Evolutionary conservation across 2,888 invertebrate species (phyloP).

Genomic region (Clusia tigrina): DNA sequence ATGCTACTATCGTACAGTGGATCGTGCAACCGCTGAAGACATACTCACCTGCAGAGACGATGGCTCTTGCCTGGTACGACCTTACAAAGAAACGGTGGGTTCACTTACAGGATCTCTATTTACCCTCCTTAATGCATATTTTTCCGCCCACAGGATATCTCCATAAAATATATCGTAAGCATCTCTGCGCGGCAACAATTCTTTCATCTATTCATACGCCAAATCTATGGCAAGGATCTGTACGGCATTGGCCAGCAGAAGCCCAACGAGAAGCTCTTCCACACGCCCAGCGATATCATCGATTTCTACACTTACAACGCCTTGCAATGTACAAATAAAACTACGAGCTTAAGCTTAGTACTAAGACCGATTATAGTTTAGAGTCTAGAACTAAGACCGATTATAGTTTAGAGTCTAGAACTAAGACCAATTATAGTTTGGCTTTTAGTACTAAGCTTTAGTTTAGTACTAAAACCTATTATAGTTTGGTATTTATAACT

Average conservation of each 20-base stretch:
- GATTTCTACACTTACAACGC: slow-evolving; percentile 58
- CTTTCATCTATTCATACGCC: slow-evolving; percentile 60
- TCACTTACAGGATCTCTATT: too few relatives aligned
- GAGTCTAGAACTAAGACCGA: too few relatives aligned
- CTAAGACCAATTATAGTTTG: slow-evolving; percentile 13
- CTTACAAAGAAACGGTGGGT: slow-evolving; percentile 56
- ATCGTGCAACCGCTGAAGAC: slow-evolving; percentile 56
- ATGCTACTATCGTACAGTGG: slow-evolving; percentile 58
- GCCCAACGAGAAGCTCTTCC: slow-evolving; percentile 55
- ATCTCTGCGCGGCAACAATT: slow-evolving; percentile 57
- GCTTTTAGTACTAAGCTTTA: slow-evolving; percentile 36
- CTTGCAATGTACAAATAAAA: slow-evolving; percentile 61
- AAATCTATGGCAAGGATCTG: slow-evolving; percentile 50
- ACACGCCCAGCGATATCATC: slow-evolving; percentile 59
- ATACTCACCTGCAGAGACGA: slow-evolving; percentile 55
- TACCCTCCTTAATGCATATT: not conserved
- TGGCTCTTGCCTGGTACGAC: slow-evolving; percentile 61
- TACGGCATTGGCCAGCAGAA: slow-evolving; percentile 60
- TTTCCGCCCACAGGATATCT: slow-evolving; percentile 44
- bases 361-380: slow-evolving; percentile 52
- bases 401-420: not conserved
- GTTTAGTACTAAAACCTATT: slow-evolving; percentile 15
- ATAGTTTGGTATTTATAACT: slow-evolving; percentile 33
- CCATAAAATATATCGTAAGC: slow-evolving; percentile 61
- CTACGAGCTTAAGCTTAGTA: slow-evolving; percentile 50